Percentiles rank a stretch among this genome's conserved stretches.
Conservation (phyloP, 2,113 vertebrate species). For the Stictonetta naevosa region DNA sequence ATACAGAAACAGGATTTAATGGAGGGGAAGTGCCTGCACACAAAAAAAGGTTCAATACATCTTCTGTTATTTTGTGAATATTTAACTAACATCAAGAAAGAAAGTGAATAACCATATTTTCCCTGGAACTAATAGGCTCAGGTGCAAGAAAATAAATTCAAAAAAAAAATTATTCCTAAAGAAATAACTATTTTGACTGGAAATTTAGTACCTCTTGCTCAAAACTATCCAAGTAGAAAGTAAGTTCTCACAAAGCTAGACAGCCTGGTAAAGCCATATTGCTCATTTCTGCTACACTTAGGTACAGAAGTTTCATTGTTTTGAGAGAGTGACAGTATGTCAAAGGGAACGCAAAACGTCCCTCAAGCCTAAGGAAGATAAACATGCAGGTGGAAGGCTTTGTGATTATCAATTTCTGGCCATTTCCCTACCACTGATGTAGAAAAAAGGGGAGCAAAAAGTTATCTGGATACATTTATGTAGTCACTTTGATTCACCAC, state of each 20-base stretch:
- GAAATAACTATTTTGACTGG: neutral
- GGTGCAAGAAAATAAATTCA: neutral
- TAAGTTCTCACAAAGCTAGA: neutral
- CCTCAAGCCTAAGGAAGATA: neutral
- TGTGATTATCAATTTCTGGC: neutral
- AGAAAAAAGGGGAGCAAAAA: neutral
- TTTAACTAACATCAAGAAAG: neutral
- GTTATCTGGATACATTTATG: neutral
- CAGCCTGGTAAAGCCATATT: neutral
- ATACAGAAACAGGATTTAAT: neutral
- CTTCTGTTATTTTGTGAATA: neutral
- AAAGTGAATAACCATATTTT: neutral
- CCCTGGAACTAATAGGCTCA: neutral
- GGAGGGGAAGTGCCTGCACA: neutral
- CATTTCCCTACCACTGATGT: neutral
- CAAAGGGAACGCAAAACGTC: neutral
- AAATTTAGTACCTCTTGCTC: neutral
- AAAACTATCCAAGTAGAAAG: neutral
- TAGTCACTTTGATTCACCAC: neutral
- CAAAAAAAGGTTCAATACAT: neutral
- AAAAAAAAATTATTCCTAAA: neutral
- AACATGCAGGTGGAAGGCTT: neutral
- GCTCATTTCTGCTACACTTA: neutral
- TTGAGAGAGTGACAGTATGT: neutral
- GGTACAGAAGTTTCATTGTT: neutral